Evolutionary conservation across 2,888 invertebrate genomes (phyloP).

Genomic region (Glyphotaelius pellucidus): DNA sequence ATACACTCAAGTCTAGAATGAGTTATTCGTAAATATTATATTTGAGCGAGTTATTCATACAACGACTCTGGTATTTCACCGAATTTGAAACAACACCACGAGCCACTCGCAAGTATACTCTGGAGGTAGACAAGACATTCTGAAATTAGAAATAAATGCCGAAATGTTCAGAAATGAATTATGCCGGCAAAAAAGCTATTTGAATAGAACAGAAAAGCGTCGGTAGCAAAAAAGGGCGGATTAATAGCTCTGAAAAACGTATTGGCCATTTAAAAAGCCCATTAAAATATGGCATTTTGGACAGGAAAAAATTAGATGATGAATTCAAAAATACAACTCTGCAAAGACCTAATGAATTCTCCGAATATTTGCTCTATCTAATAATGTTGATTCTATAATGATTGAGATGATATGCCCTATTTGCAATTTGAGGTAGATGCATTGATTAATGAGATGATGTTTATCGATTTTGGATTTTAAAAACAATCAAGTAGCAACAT

Average conservation of each 20-base stretch:
- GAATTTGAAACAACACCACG: slow-evolving; percentile 1
- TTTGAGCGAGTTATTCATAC: too few species aligned
- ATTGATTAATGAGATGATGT: not conserved
- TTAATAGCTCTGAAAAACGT: slow-evolving; percentile 57
- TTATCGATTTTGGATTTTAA: not conserved
- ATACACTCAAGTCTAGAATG: too few species aligned
- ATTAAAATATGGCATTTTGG: slow-evolving; percentile 49
- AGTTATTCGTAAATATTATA: too few species aligned
- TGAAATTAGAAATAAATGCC: slow-evolving; percentile 61
- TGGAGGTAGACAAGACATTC: slow-evolving; percentile 43
- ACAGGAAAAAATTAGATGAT: slow-evolving; percentile 36
- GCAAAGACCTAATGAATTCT: slow-evolving; percentile 10
- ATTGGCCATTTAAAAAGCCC: slow-evolving; percentile 49
- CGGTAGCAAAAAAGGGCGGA: slow-evolving; percentile 66
- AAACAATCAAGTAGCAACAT: not conserved
- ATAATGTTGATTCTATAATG: slow-evolving; percentile 33
- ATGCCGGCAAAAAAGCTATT: slow-evolving; percentile 62
- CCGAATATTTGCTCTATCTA: not conserved
- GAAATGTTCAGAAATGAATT: slow-evolving; percentile 63
- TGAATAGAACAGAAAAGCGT: slow-evolving; percentile 57
- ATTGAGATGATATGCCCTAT: slow-evolving; percentile 31
- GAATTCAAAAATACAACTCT: slow-evolving; percentile 17
- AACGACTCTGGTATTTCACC: not conserved
- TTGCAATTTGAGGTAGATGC: slow-evolving; percentile 8
- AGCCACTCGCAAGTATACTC: slow-evolving; percentile 25